Base-by-base conservation (phyloP, 2,797 vertebrate species). In the Oreochromis grahami region DNA sequence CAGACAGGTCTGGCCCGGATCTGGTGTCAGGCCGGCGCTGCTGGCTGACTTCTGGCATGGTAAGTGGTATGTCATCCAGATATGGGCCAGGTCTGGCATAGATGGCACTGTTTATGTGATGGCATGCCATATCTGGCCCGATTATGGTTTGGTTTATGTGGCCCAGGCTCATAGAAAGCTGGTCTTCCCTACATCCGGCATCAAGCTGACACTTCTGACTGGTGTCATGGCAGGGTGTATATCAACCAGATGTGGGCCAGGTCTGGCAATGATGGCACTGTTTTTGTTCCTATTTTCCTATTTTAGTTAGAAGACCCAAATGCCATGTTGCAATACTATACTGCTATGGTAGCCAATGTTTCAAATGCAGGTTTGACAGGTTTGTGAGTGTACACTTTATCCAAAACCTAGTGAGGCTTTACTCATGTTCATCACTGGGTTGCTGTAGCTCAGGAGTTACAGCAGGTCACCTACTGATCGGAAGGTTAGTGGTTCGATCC, bases 21-120 rank as follows among this genome's bases (percentile, higher is more conserved):
- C 26, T 56, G 5, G 14, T 29, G 5, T 55, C 53, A 55, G 8
- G 24, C 13, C 1, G 3, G 55, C 55, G 32, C 55, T 0, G 0
- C 55, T 32, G 1, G 26, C 8, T 32, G 26, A 58, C 55, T 17
- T 58, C 0, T 17, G 55, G 55, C 26, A 58, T 32, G 8, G 8
- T 58, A 32, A 58, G 26, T 17, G 55, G 1, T 58, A 0, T 32
- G 55, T 32, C 14, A 58, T 0, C 55, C 55, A 58, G 55, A 58
- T 58, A 0, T 32, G 55, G 55, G 1, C 53, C 24, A 55, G 24
- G 53, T 13, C 53, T 26, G 26, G 26, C 26, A 4, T 26, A 26
- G 26, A 26, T 26, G 26, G 26, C 26, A 26, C 26, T 26, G 26
- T 26, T 26, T 26, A 26, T 26, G 26, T 26, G 26, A 26, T 26